Base-by-base conservation (phyloP, 2,888 invertebrate species). In the Rhamnusium bicolor region DNA sequence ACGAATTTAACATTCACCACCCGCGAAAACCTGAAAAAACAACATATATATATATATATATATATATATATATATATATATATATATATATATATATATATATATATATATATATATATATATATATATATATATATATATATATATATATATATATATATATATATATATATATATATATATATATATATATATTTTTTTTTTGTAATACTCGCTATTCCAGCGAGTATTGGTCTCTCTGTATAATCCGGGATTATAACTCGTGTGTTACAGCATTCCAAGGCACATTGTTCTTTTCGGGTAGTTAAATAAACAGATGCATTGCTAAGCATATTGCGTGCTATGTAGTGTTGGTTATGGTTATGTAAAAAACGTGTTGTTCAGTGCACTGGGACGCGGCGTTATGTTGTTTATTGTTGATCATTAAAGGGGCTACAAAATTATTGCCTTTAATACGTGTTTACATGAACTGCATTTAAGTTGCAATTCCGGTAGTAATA, bases 361-460 rank as follows among this genome's bases (percentile, higher is more conserved):
- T 56, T 56, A 56, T 56, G 24, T 24, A 56, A 56, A 54, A 56
- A 56, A 56, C 14, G 14, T 24, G 21, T 24, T 24, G n/a, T 56
- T 56, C 40, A n/a, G 40, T n/a, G 40, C 40, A n/a, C 40, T 4
- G 40, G n/a, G 40, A 40, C n/a, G 40, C 40, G 12, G n/a, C 40
- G 40, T 40, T 40, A 40, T n/a, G 40, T 40, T 56, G 56, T 56
- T 56, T 24, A 56, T 27, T 56, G 40, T 40, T 40, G 40, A 40
- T 40, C 40, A 40, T 40, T 40, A 40, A 40, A 40, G 12, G 40
- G 40, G 40, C 40, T n/a, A 70, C 77, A 76, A 79, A 82, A 81
- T 81, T 83, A 81, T 82, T 78, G 80, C 81, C 40, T 40, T 82
- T 82, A 80, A 81, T 82, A 81, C 79, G 77, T 80, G 79, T 79